Conservation (phyloP, 2,797 vertebrate species). For the Apogon hyalosoma region DNA sequence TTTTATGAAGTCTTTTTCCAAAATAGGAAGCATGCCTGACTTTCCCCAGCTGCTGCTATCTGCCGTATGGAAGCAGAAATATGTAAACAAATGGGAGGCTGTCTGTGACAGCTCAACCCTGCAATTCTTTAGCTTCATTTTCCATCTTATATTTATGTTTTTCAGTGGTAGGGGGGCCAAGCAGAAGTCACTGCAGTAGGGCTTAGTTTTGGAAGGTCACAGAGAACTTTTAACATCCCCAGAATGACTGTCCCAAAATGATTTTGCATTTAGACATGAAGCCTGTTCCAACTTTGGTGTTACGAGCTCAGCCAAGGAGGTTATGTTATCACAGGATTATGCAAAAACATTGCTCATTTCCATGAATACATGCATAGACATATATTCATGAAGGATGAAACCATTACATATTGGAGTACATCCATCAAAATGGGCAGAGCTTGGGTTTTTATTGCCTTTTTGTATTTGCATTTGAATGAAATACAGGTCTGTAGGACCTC, state of each 20-base stretch:
- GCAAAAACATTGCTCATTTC: neutral
- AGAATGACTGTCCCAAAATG: constrained; percentile 8
- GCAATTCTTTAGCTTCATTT: constrained; percentile 34
- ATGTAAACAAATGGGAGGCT: constrained; percentile 73
- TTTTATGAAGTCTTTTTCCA: constrained; percentile 75
- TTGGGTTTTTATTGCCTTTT: too few relatives aligned
- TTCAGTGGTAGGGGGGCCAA: constrained; percentile 8
- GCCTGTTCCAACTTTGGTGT: neutral
- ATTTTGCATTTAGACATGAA: neutral
- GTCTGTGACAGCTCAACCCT: constrained; percentile 47
- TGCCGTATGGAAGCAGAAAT: constrained; percentile 61
- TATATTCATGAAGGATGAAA: neutral
- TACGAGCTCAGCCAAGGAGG: too few relatives aligned
- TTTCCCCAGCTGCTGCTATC: constrained; percentile 49
- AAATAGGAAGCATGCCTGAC: constrained; percentile 70
- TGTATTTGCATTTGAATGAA: too few relatives aligned
- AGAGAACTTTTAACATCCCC: constrained; percentile 9
- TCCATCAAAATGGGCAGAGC: neutral
- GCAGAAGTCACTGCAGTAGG: constrained; percentile 34
- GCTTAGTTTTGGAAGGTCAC: constrained; percentile 8
- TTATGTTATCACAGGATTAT: too few relatives aligned
- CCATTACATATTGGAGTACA: neutral
- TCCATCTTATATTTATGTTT: constrained; percentile 53
- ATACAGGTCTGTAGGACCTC: too few relatives aligned
- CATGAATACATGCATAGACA: too few relatives aligned